phyloP scores from a whole-genome alignment of 2,888 invertebrate genomes.

The Orthosia cruda region DNA sequence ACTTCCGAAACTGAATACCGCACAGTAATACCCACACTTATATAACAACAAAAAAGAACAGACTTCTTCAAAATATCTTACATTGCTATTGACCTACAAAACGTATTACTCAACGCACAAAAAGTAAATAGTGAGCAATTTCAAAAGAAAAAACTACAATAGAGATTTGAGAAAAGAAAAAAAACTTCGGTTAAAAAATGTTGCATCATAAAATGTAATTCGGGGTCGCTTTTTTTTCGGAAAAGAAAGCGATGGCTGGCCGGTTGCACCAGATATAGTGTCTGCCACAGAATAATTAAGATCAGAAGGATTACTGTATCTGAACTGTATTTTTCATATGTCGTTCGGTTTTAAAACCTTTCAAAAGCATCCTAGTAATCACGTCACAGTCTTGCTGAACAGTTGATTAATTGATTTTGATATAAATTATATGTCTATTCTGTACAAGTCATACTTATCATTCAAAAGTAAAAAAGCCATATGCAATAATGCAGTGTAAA shows the following conservation, averaged over 20 bases:
- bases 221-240: slow-evolving; percentile 54
- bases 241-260: slow-evolving; percentile 68
- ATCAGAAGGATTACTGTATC: slow-evolving; percentile 30
- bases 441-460: too few species aligned
- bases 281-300: neutral
- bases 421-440: too few species aligned
- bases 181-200: slow-evolving; percentile 56
- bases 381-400: too few species aligned
- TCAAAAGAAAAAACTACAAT: slow-evolving; percentile 64
- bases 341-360: neutral
- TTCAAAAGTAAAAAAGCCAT: too few species aligned
- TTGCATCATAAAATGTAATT: slow-evolving; percentile 74
- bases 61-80: slow-evolving; percentile 36
- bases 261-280: slow-evolving; percentile 52
- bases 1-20: neutral
- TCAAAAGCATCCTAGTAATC: too few species aligned
- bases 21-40: slow-evolving; percentile 13
- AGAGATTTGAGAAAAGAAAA: slow-evolving; percentile 48
- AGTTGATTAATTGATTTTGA: too few species aligned
- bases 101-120: slow-evolving; percentile 68
- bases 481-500: too few species aligned
- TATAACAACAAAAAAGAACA: slow-evolving; percentile 49
- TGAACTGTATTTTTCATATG: too few species aligned
- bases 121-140: slow-evolving; percentile 56
- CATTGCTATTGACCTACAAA: slow-evolving; percentile 78